A percentile compares a stretch with the other conserved stretches of the same genome.
Evolutionary conservation across 1,140 invertebrate species (phyloP).

Genomic region (Elysia chlorotica): DNA sequence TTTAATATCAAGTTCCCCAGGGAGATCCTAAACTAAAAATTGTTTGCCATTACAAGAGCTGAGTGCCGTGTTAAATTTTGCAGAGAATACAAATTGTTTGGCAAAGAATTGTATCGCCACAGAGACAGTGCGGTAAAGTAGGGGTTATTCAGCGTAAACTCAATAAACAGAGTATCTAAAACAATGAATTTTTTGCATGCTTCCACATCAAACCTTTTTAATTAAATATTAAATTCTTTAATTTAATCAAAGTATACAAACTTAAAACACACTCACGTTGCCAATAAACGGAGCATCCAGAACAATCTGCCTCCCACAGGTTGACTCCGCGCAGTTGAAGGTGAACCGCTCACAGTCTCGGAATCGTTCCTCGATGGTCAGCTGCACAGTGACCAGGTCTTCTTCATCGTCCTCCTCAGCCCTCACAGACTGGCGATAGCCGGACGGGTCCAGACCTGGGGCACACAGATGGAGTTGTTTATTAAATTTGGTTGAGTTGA

Average conservation of each 20-base stretch:
- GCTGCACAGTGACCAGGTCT: conserved; percentile 62
- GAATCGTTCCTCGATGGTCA: conserved; percentile 75
- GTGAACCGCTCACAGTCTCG: conserved; percentile 71
- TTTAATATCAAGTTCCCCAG: not conserved
- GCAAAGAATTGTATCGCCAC: too few species aligned
- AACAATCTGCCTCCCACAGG: conserved; percentile 61
- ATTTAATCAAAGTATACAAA: too few species aligned
- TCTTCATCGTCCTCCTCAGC: conserved; percentile 66
- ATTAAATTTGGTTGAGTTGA: too few species aligned
- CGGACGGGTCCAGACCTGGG: conserved; percentile 65
- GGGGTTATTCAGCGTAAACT: too few species aligned
- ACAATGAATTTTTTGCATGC: too few species aligned
- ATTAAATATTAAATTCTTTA: too few species aligned
- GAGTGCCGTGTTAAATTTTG: too few species aligned
- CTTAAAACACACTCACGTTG: conserved; percentile 51
- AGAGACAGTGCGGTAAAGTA: too few species aligned
- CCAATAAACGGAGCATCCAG: conserved; percentile 59
- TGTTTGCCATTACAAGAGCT: not conserved
- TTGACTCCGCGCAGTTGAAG: conserved; percentile 58
- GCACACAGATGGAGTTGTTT: not conserved
- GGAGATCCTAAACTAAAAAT: not conserved
- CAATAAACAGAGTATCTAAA: too few species aligned
- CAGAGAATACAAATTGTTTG: too few species aligned
- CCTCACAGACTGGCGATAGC: conserved; percentile 61
- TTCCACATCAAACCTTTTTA: too few species aligned